phyloP scores from a whole-genome alignment of 2,113 vertebrate genomes.

The Motacilla tschutschensis region DNA sequence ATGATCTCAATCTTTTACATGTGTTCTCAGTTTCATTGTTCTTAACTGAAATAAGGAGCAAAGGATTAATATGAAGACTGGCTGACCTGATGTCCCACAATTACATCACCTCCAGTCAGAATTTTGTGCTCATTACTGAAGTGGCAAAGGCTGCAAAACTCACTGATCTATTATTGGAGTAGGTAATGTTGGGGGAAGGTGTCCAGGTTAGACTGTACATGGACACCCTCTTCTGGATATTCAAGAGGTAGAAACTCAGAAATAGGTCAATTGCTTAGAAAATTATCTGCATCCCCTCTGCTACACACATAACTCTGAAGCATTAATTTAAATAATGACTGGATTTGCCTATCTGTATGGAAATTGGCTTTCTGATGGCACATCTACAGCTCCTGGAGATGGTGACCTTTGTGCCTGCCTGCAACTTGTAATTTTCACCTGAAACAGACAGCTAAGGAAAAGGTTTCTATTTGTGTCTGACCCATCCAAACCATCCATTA shows the following conservation, averaged over 20 bases:
- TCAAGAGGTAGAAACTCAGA: not conserved
- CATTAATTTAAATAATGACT: not conserved
- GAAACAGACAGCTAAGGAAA: not conserved
- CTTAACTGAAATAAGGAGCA: not conserved
- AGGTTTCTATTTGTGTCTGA: not conserved
- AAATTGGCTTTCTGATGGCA: not conserved
- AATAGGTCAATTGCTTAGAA: not conserved
- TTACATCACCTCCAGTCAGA: constrained; percentile 16
- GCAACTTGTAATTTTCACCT: not conserved
- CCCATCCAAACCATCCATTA: not conserved
- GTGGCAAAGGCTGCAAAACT: not conserved
- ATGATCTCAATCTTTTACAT: not conserved
- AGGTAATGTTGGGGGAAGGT: not conserved
- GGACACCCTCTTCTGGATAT: constrained; percentile 11
- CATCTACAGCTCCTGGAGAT: not conserved
- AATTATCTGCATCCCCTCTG: not conserved
- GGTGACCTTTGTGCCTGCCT: not conserved
- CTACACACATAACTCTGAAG: not conserved
- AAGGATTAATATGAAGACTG: constrained; percentile 26
- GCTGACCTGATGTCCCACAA: constrained; percentile 10
- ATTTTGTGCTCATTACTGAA: constrained; percentile 10
- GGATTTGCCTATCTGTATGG: not conserved
- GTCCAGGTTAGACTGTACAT: not conserved
- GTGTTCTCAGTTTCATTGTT: constrained; percentile 2
- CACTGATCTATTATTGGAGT: not conserved